Evolutionary conservation across 2,888 invertebrate species (phyloP).

Genomic region (Anagyrus pseudococci): DNA sequence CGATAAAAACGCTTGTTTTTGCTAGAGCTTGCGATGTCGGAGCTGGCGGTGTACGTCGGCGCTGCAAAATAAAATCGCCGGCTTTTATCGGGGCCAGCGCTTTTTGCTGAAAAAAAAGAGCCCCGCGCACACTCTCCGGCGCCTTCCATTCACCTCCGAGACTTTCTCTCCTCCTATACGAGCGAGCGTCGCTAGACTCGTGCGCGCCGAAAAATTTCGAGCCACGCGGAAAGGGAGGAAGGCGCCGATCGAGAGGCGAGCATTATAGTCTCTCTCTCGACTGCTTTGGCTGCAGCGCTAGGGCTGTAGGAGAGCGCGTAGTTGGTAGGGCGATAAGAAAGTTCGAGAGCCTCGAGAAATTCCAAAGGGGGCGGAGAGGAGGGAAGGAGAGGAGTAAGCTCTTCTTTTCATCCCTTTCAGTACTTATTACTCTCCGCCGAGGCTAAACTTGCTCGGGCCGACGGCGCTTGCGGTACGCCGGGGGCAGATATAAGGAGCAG

Average conservation of each 20-base stretch:
- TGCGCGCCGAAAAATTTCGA: slow-evolving; percentile 28
- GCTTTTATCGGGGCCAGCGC: slow-evolving; percentile 9
- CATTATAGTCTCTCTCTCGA: slow-evolving; percentile 8
- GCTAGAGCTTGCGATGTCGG: not conserved
- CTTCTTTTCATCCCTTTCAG: slow-evolving; percentile 37
- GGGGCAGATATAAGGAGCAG: slow-evolving; percentile 2
- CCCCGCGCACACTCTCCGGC: no score
- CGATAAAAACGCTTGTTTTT: slow-evolving; percentile 27
- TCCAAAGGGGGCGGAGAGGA: slow-evolving; percentile 7
- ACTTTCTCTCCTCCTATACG: slow-evolving; percentile 35
- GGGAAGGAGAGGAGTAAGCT: not conserved
- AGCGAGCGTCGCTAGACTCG: slow-evolving; percentile 9
- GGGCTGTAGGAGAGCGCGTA: no score
- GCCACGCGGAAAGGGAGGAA: not conserved
- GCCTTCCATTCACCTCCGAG: slow-evolving; percentile 32
- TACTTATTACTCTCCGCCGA: slow-evolving; percentile 33
- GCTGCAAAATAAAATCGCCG: slow-evolving; percentile 22
- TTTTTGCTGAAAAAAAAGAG: no score
- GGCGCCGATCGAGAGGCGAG: not conserved
- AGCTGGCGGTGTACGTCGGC: not conserved
- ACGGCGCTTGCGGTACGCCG: not conserved
- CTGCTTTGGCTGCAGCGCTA: no score
- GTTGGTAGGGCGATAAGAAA: slow-evolving; percentile 33
- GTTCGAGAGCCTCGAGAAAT: slow-evolving; percentile 32
- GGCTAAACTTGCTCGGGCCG: slow-evolving; percentile 29